Evolutionary conservation across 2,888 invertebrate genomes (phyloP).

Genomic region (Mechanitis mazaeus): DNA sequence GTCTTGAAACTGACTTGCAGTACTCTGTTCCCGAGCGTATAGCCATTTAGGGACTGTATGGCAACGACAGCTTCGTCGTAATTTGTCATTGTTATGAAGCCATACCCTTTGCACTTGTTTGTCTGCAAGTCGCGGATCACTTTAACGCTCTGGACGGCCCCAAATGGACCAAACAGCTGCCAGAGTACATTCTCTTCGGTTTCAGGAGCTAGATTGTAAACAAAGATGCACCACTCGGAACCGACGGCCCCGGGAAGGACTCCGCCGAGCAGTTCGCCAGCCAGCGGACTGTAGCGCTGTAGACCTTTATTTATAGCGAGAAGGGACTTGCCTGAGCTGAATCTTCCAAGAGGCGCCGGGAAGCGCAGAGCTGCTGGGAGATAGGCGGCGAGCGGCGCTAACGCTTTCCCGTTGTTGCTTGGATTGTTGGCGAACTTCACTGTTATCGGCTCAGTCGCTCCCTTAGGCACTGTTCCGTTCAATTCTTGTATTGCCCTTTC

Average conservation of each 20-base stretch:
- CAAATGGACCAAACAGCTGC: slow-evolving; percentile 97
- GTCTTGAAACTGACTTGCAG: slow-evolving; percentile 96
- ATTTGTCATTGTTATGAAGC: slow-evolving; percentile 96
- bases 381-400: slow-evolving; percentile 90
- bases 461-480: slow-evolving; percentile 92
- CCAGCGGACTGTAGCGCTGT: slow-evolving; percentile 90
- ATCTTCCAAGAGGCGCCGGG: slow-evolving; percentile 82
- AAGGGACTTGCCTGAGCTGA: slow-evolving; percentile 93
- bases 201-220: slow-evolving; percentile 96
- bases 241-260: slow-evolving; percentile 85
- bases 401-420: slow-evolving; percentile 88
- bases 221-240: slow-evolving; percentile 95
- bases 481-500: slow-evolving; percentile 94
- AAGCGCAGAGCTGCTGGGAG: slow-evolving; percentile 83
- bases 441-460: slow-evolving; percentile 92
- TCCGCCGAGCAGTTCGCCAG: slow-evolving; percentile 87
- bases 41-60: slow-evolving; percentile 93
- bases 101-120: slow-evolving; percentile 96
- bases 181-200: slow-evolving; percentile 96
- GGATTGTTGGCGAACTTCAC: slow-evolving; percentile 97
- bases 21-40: slow-evolving; percentile 92
- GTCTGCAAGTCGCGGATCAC: slow-evolving; percentile 94
- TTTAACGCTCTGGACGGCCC: slow-evolving; percentile 94
- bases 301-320: slow-evolving; percentile 87
- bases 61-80: slow-evolving; percentile 95